Evolutionary conservation across 2,113 vertebrate species (phyloP), one percentile per base, ranked within the genome.

Genomic region (Typhlomys cinereus): DNA sequence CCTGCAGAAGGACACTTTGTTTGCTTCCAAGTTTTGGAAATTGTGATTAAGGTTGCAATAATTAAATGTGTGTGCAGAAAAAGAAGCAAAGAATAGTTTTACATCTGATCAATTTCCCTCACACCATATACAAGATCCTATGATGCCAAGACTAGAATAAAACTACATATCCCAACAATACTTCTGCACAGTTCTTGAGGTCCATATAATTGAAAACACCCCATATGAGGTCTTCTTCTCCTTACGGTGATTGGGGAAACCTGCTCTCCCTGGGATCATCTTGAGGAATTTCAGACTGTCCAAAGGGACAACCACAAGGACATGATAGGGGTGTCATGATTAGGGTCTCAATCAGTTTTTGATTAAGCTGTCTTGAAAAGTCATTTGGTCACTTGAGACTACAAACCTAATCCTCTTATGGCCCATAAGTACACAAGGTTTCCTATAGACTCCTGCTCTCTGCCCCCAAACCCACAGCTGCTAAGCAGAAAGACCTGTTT

Each of bases 381-480:
- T 39, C 8, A 57, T 6, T 34, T 50, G 20, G 54, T 73, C 34
- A 20, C 14, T 17, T 48, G 36, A 23, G 31, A 48, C 21, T 54
- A 62, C 29, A 78, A 52, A 74, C 5, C 41, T 23, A 27, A 48
- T 15, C 41, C 13, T 57, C 7, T 66, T 74, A n/a, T 69, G 54
- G 39, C 34, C 44, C 64, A 50, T 2, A 64, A 44, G 34, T 84
- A 14, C 69, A 27, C 36, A 76, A 27, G 12, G 46, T 4, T 4
- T 39, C 34, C 8, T 5, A 66, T 7, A 57, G 57, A 57, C 39
- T 8, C 15, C n/a, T n/a, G n/a, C n/a, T n/a, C n/a, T n/a, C n/a
- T n/a, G n/a, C n/a, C 23, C 18, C 11, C 0, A 0, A 17, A 41
- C 11, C 64, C 9, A 36, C 8, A 21, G 34, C 2, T 7, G 75